Evolutionary conservation across 1,140 invertebrate genomes (phyloP), one percentile per base, ranked within the genome.

Genomic region (Battus philenor): DNA sequence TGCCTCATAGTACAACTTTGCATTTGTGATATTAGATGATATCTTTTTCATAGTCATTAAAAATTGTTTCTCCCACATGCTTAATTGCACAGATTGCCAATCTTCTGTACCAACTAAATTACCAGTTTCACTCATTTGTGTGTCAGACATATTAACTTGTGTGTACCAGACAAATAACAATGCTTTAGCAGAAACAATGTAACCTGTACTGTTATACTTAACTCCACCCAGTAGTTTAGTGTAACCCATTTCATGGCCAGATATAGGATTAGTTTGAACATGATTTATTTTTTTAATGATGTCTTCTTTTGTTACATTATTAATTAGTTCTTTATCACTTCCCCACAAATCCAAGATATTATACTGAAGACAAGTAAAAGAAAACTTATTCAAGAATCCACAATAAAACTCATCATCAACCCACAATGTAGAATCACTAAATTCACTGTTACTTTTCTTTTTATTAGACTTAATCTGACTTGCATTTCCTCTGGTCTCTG

Each of bases 331-430:
- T 18, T 73, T 67, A 67, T 92, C 82, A 63, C 88, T 92, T 15
- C 89, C 84, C 92, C 92, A 94, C 47, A 94, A 78, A 64, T 94
- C 92, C 33, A 93, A 71, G 50, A 94, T 86, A 77, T 90, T 93
- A 49, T 87, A 76, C 46, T 90, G 66, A 27, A 90, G 84, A 61
- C 93, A 94, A 22, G 82, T 86, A 33, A 71, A 77, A 24, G 87
- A 81, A 50, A 92, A 86, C 32, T 58, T 87, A 44, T 89, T 76
- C 9, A 91, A 51, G 47, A 91, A 73, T 31, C 65, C 58, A 67
- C 91, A 92, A 62, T 91, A 92, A 26, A 89, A 55, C 1, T 85
- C 66, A 36, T 79, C 59, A 47, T 84, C 73, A 0, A 88, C 57
- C 68, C 87, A 84, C 17, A 91, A 59, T 18, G 84, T 86, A 16